Evolutionary conservation across 2,797 vertebrate genomes (phyloP).

Genomic region (Epinephelus malabaricus): DNA sequence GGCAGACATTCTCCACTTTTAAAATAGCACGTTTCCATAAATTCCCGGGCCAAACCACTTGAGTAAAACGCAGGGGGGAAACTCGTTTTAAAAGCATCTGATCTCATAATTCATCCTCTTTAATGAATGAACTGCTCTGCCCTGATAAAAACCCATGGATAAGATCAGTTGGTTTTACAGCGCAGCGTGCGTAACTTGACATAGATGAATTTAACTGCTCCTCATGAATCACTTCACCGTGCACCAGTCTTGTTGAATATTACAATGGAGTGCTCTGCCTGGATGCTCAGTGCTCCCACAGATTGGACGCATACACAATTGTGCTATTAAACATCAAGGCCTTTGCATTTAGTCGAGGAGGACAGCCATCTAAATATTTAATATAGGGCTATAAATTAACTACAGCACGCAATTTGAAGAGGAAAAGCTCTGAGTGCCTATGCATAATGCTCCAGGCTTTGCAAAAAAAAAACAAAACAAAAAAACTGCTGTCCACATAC

Average conservation of each 20-base stretch:
- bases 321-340: conserved; percentile 66
- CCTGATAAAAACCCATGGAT: conserved; percentile 50
- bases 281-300: conserved; percentile 35
- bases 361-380: conserved; percentile 57
- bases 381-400: conserved; percentile 39
- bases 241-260: conserved; percentile 47
- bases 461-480: not conserved
- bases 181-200: conserved; percentile 34
- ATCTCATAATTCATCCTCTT: conserved; percentile 52
- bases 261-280: conserved; percentile 52
- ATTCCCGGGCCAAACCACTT: conserved; percentile 50
- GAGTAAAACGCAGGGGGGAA: conserved; percentile 18
- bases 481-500: not conserved
- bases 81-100: conserved; percentile 40
- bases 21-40: conserved; percentile 46
- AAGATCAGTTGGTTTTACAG: conserved; percentile 63
- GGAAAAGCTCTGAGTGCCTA: not conserved
- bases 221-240: conserved; percentile 62
- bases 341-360: conserved; percentile 45
- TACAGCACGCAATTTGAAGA: conserved; percentile 22
- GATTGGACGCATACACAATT: conserved; percentile 43
- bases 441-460: conserved; percentile 12
- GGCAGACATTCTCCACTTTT: conserved; percentile 22
- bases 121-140: conserved; percentile 55
- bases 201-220: conserved; percentile 57